These are phyloP conservation scores for Parascotia fuliginaria DNA, from an alignment of 2,888 invertebrate species.

Conservation along the genomic window DNA sequence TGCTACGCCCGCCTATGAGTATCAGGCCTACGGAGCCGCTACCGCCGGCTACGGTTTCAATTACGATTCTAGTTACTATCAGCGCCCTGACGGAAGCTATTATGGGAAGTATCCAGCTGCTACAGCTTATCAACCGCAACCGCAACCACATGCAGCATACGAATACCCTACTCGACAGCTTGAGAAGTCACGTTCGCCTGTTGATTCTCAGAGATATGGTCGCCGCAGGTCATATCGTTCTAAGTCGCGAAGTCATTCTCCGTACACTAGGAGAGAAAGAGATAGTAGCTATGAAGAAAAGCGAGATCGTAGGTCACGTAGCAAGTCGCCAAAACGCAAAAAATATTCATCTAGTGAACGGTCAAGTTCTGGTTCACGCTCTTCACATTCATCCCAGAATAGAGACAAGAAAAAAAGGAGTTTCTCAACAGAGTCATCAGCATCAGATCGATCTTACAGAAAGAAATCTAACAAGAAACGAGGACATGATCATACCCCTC, in stretches of 20 bases:
- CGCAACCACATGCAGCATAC: constrained; percentile 13
- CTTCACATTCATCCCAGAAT: constrained; percentile 52
- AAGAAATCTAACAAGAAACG: constrained; percentile 45
- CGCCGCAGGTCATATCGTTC: constrained; percentile 57
- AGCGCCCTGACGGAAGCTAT: constrained; percentile 55
- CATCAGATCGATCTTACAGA: constrained; percentile 63
- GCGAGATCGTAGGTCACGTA: constrained; percentile 59
- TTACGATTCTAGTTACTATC: constrained; percentile 70
- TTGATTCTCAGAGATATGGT: constrained; percentile 49
- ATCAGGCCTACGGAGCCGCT: constrained; percentile 58
- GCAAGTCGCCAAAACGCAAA: constrained; percentile 56
- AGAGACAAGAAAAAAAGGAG: constrained; percentile 55
- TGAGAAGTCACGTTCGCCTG: constrained; percentile 51
- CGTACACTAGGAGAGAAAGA: constrained; percentile 59
- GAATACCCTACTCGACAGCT: constrained; percentile 27
- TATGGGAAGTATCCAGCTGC: constrained; percentile 58
- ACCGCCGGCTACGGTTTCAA: constrained; percentile 61
- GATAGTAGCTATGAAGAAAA: constrained; percentile 62
- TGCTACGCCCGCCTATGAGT: constrained; percentile 65
- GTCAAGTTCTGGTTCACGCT: constrained; percentile 65
- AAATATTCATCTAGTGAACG: constrained; percentile 73
- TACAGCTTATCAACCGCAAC: constrained; percentile 15
- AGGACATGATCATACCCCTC: constrained; percentile 54
- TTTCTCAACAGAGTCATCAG: constrained; percentile 65
- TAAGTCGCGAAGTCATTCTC: constrained; percentile 67